These are phyloP conservation scores for Lithophane socia DNA, from an alignment of 2,888 invertebrate species.

Conservation along the genomic window DNA sequence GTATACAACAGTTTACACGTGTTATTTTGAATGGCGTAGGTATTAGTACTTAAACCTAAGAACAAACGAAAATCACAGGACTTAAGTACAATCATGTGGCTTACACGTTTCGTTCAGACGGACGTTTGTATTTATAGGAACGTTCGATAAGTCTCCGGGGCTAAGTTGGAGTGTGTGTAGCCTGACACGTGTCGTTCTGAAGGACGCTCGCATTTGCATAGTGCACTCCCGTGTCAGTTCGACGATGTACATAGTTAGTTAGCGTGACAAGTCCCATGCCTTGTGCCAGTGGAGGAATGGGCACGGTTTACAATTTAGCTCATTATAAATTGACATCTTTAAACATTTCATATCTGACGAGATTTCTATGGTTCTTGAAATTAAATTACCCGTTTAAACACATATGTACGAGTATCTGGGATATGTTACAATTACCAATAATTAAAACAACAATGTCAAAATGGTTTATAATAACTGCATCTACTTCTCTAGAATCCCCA, in stretches of 20 bases:
- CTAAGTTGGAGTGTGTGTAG: constrained; percentile 2
- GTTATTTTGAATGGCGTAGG: neutral
- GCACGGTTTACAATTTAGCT: neutral
- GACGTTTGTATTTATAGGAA: neutral
- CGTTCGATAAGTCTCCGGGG: constrained; percentile 2
- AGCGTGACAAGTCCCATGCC: constrained; percentile 2
- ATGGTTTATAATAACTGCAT: neutral
- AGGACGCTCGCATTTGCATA: constrained; percentile 36
- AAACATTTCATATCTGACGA: neutral
- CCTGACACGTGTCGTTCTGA: neutral
- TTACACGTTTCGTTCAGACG: neutral
- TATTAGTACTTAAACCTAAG: neutral
- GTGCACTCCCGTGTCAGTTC: constrained; percentile 35
- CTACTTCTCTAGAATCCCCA: neutral
- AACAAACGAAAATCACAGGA: neutral
- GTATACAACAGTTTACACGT: neutral
- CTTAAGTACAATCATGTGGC: neutral
- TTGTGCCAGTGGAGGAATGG: neutral
- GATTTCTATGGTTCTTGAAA: neutral
- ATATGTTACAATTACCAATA: neutral
- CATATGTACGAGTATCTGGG: neutral
- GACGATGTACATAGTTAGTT: constrained; percentile 12
- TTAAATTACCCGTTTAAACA: neutral
- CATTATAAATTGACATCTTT: neutral
- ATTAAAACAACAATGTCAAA: neutral